Base-by-base conservation (phyloP, 2,888 invertebrate genomes). In the Cryptocephalus primarius region DNA sequence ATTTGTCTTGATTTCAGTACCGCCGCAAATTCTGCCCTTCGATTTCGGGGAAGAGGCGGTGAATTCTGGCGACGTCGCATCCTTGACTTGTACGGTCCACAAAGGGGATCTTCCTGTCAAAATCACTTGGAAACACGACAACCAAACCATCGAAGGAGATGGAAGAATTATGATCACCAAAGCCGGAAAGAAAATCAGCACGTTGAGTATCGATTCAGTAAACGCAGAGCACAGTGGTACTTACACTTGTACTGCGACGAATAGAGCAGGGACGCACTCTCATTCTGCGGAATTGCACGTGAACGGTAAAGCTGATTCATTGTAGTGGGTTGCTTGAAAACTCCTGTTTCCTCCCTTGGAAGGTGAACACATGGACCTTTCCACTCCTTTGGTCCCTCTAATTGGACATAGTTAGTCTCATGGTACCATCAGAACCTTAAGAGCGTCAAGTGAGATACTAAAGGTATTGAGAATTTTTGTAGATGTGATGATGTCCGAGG, bases 211-310 rank as follows among this genome's bases (percentile, higher is more conserved):
- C 63, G 82, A 83, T 58, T 76, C 79, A 48, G 79, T 80, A 8
- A 74, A 75, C 47, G 76, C 75, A 41, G 70, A 78, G 56, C 84
- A 88, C 67, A 77, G 80, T 40, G 88, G 88, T 52, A 80, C 79
- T 66, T 88, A 87, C 67, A 84, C 85, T 43, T 88, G 88, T 70
- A 75, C 76, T 57, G 87, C 83, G 46, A 76, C 75, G 53, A 87
- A 86, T 71, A 66, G 68, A 53, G 83, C 82, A 66, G 84, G 85
- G 50, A 73, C 71, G 61, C 75, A 78, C 55, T 77, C 75, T 61
- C 77, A 79, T 70, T 77, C 80, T 47, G 76, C 81, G 46, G 69
- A 48, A 8, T 52, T 62, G 43, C 48, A 57, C 45, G 87, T 87
- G 52, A 82, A 81, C 66, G 88, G 87, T 70, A 85, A n/a, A n/a